phyloP scores from a whole-genome alignment of 1,140 invertebrate species.

The Drosophila suzukii region DNA sequence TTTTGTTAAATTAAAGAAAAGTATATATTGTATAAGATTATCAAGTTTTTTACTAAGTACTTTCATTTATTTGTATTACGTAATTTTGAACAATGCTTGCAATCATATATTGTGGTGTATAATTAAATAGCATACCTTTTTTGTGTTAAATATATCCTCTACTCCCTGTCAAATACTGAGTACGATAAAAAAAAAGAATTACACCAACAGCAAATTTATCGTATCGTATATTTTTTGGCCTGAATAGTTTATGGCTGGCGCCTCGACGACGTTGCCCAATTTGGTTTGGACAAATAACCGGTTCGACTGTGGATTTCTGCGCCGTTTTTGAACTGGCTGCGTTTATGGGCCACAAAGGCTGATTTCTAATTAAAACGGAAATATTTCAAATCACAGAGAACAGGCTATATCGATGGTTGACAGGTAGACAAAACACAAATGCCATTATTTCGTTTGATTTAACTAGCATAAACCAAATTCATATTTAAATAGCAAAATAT shows the following conservation, averaged over 20 bases:
- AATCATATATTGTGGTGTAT: too few relatives aligned
- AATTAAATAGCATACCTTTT: neutral
- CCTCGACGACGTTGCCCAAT: constrained; percentile 71
- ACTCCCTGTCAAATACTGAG: neutral
- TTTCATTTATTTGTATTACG: too few relatives aligned
- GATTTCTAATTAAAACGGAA: constrained; percentile 75
- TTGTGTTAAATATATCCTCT: neutral
- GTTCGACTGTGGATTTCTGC: constrained; percentile 32
- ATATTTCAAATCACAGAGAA: constrained; percentile 44
- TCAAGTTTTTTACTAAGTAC: too few relatives aligned
- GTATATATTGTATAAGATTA: too few relatives aligned
- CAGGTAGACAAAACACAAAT: constrained; percentile 13
- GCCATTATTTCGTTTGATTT: constrained; percentile 7
- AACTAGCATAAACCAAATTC: neutral
- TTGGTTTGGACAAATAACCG: constrained; percentile 66
- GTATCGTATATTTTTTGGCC: constrained; percentile 52
- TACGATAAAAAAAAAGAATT: constrained; percentile 21
- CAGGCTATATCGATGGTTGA: constrained; percentile 2
- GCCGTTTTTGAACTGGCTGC: constrained; percentile 25
- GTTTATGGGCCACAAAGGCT: constrained; percentile 50
- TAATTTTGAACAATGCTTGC: neutral
- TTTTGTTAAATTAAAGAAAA: too few relatives aligned
- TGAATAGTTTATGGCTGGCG: constrained; percentile 76
- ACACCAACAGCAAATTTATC: constrained; percentile 28
- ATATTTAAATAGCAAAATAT: neutral